Conservation (phyloP, 2,797 vertebrate species). For the Ficedula albicollis region DNA sequence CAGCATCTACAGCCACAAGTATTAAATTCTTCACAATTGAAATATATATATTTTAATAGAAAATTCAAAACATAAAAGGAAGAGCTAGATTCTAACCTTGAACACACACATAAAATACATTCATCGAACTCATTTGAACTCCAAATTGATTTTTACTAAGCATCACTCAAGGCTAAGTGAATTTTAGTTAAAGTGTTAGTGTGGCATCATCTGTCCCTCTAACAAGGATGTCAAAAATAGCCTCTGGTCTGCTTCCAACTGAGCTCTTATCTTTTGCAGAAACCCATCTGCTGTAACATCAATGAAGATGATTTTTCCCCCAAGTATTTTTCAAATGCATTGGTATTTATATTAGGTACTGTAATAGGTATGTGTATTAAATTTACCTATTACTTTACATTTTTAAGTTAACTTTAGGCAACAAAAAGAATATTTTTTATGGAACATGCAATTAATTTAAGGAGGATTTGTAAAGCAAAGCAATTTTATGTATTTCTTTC, state of each 20-base stretch:
- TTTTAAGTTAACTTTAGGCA: not conserved
- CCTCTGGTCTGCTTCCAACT: conserved; percentile 81
- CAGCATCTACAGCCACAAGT: not conserved
- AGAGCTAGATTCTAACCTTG: conserved; percentile 33
- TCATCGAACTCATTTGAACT: conserved; percentile 63
- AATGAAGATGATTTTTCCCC: conserved; percentile 20
- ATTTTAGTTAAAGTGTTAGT: conserved; percentile 76
- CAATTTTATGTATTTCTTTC: not conserved
- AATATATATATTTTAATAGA: not conserved
- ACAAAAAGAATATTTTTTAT: not conserved
- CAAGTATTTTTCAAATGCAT: conserved; percentile 29
- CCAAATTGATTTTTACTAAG: conserved; percentile 63
- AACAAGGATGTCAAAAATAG: conserved; percentile 83
- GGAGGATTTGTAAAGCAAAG: not conserved
- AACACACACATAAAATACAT: conserved; percentile 2
- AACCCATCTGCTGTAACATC: conserved; percentile 59
- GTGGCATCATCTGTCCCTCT: conserved; percentile 85
- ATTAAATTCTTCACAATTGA: not conserved
- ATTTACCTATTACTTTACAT: not conserved
- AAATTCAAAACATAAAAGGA: not conserved
- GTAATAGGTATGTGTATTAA: not conserved
- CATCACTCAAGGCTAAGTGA: conserved; percentile 55
- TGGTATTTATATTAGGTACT: not conserved
- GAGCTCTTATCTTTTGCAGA: conserved; percentile 67
- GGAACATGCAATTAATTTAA: not conserved